Evolutionary conservation across 2,888 invertebrate genomes (phyloP), one percentile per base, ranked within the genome.

Genomic region (Pollenia griseotomentosa): DNA sequence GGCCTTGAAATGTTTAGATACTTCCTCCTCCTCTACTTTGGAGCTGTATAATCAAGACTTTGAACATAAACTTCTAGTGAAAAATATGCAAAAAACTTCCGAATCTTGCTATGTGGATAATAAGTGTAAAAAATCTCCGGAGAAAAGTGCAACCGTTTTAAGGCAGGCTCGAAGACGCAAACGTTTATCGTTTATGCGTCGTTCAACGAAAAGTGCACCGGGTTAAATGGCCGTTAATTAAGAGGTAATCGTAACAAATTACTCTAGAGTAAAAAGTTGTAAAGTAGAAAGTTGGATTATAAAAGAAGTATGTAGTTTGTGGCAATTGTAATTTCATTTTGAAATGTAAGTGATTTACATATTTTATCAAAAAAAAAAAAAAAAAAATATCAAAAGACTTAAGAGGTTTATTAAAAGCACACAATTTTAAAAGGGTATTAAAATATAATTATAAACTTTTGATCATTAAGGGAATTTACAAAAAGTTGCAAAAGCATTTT

Each of bases 171-270:
- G 88, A 12, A 65, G 81, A 63, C 88, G 89, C 10, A 86, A 89
- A 86, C 88, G 88, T 16, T 51, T 89, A 77, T 84, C 78, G 2
- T 88, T 89, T 65, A 70, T 84, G 14, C 83, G 90, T 11, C 88
- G 88, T 2, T 88, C 89, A 12, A 86, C 89, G 9, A 89, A 89
- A 75, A 90, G 90, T 88, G 90, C 90, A 40, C 90, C 90, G 10
- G 90, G 89, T 23, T 90, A 90, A 88, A 46, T 14, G 42, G 66
- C 16, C 2, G 6, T 6, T 70, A 5, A 68, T 14, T 6, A n/a
- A 19, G 42, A 71, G 82, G 74, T 82, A 44, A 71, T 55, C n/a
- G 44, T 10, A 4, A 14, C 6, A 40, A 63, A 11, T 53, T 6
- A 6, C 6, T 33, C 5, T 33, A 33, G 6, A 73, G 80, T 63